These are phyloP conservation scores for Orchesella flavescens DNA, from an alignment of 2,888 invertebrate genomes.

Conservation along the genomic window DNA sequence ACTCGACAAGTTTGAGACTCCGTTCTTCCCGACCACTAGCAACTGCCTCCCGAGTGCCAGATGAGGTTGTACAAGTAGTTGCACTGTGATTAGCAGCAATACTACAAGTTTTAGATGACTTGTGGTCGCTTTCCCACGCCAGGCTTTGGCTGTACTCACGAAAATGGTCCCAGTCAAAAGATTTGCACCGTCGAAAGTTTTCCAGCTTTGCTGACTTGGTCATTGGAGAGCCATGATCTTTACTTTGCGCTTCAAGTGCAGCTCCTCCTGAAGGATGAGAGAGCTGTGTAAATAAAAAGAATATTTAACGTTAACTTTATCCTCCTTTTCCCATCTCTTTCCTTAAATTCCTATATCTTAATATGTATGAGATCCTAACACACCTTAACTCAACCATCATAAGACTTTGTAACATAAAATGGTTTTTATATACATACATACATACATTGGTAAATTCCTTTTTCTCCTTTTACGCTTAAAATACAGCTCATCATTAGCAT, in stretches of 20 bases:
- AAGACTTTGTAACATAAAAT: not conserved
- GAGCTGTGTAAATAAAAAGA: constrained; percentile 50
- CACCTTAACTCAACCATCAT: not conserved
- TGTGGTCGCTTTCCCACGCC: constrained; percentile 65
- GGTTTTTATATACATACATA: too few species aligned
- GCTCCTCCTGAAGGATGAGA: constrained; percentile 14
- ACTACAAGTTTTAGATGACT: constrained; percentile 34
- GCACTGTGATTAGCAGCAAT: constrained; percentile 3
- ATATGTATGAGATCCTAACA: not conserved
- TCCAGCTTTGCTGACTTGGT: constrained; percentile 55
- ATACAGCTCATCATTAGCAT: too few species aligned
- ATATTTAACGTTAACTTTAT: constrained; percentile 37
- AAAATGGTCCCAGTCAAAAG: constrained; percentile 68
- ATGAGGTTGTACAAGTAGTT: constrained; percentile 38
- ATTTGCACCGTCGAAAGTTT: constrained; percentile 64
- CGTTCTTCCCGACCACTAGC: not conserved
- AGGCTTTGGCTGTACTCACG: constrained; percentile 24
- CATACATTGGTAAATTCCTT: too few species aligned
- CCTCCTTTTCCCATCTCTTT: not conserved
- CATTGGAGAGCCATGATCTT: constrained; percentile 32
- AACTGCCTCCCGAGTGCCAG: constrained; percentile 1
- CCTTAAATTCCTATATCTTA: not conserved
- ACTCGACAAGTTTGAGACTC: constrained; percentile 25
- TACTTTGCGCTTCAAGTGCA: not conserved
- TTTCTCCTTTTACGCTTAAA: too few species aligned